phyloP scores from a whole-genome alignment of 1,140 invertebrate species.

The Eriocheir sinensis region DNA sequence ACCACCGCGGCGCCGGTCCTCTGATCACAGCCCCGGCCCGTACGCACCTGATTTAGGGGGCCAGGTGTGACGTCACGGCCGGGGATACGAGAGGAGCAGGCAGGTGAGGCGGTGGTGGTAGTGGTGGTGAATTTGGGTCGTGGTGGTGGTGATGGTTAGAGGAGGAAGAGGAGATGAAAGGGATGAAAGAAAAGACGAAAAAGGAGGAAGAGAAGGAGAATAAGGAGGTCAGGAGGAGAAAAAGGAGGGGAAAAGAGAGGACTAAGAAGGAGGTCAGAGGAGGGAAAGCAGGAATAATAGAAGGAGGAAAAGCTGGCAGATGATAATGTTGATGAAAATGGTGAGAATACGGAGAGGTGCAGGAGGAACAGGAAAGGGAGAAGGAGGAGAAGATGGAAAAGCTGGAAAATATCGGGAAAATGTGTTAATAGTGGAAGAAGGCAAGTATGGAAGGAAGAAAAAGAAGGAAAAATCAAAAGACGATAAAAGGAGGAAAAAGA shows the following conservation, averaged over 20 bases:
- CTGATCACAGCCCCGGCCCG: too few species aligned
- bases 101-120: not conserved
- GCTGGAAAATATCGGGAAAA: not conserved
- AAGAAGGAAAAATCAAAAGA: not conserved
- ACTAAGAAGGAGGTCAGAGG: not conserved
- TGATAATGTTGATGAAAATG: too few species aligned
- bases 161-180: not conserved
- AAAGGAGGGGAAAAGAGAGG: not conserved
- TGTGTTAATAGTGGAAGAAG: not conserved
- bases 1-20: too few species aligned
- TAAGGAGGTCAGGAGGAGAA: not conserved
- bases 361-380: not conserved
- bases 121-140: not conserved
- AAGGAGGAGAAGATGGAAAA: not conserved
- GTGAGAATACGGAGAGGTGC: not conserved
- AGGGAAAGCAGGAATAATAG: not conserved
- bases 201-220: not conserved
- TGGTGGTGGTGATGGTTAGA: not conserved
- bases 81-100: not conserved
- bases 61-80: not conserved
- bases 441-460: not conserved
- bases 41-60: too few species aligned
- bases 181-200: not conserved
- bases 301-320: not conserved
- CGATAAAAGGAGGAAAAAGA: not conserved